Conservation (phyloP, 2,888 invertebrate genomes). For the Liopterus haemorrhoidalis region DNA sequence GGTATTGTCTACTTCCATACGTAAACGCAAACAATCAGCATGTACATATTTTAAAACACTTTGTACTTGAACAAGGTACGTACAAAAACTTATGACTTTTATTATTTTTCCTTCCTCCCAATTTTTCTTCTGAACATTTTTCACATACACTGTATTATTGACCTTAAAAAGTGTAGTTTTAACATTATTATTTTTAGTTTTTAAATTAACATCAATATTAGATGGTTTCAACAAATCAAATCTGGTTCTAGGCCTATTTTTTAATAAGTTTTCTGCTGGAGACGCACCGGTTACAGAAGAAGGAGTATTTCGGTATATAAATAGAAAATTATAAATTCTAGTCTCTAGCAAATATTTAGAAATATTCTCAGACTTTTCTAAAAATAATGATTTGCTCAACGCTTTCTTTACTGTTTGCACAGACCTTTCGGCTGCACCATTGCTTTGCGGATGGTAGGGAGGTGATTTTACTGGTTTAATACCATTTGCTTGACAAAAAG, state of each 20-base stretch:
- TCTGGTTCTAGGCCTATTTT: conserved; percentile 20
- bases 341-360: conserved; percentile 12
- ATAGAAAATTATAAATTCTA: conserved; percentile 14
- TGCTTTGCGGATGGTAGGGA: conserved; percentile 32
- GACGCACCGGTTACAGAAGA: conserved; percentile 21
- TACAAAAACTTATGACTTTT: conserved; percentile 3
- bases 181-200: background rate
- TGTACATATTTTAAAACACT: conserved; percentile 5
- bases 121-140: background rate
- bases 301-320: conserved; percentile 23
- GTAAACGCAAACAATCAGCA: conserved; percentile 1
- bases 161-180: background rate
- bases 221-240: conserved; percentile 5
- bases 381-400: conserved; percentile 27
- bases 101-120: conserved; percentile 5
- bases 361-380: conserved; percentile 11
- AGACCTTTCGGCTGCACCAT: conserved; percentile 29
- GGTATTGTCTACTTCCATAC: too few species aligned
- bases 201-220: background rate
- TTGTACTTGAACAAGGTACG: conserved; percentile 1
- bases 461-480: conserved; percentile 28
- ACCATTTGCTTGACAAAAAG: conserved; percentile 19
- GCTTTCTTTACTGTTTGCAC: conserved; percentile 28
- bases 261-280: conserved; percentile 22
- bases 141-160: conserved; percentile 6